Evolutionary conservation across 2,797 vertebrate genomes (phyloP).

Genomic region (Hydrolagus colliei): DNA sequence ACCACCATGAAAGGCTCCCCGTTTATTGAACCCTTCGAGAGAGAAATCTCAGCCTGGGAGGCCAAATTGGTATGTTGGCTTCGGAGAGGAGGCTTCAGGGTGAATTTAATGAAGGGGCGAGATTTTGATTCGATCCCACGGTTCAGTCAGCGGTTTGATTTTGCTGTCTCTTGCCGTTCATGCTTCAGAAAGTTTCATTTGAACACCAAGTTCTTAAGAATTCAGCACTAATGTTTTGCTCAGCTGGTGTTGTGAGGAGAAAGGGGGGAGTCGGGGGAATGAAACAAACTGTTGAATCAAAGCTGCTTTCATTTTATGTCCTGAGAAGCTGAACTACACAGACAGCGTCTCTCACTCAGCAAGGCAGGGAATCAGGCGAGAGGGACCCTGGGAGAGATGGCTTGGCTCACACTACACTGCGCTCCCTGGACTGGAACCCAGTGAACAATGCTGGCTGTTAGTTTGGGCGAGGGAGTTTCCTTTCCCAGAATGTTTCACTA

Average conservation of each 20-base stretch:
- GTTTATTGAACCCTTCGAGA: conserved; percentile 51
- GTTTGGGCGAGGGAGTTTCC: background rate
- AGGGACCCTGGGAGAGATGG: conserved; percentile 44
- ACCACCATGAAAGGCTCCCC: conserved; percentile 49
- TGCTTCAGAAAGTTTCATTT: conserved; percentile 51
- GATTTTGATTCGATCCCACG: conserved; percentile 50
- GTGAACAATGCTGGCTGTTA: conserved; percentile 37
- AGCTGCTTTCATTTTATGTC: conserved; percentile 47
- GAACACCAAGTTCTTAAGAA: conserved; percentile 47
- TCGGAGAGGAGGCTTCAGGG: conserved; percentile 49
- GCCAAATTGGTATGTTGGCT: conserved; percentile 52
- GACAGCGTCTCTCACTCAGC: conserved; percentile 33
- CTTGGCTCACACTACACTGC: conserved; percentile 42
- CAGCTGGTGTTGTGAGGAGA: conserved; percentile 32
- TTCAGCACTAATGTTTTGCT: conserved; percentile 34
- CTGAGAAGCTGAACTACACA: conserved; percentile 41
- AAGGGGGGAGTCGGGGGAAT: conserved; percentile 19
- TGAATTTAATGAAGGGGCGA: conserved; percentile 61
- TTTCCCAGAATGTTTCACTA: background rate
- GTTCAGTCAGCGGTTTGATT: conserved; percentile 41
- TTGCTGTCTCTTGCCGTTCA: conserved; percentile 50
- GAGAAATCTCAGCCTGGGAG: conserved; percentile 51
- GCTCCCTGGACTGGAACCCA: conserved; percentile 42
- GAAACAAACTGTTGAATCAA: conserved; percentile 46
- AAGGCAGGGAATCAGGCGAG: conserved; percentile 42